These are phyloP conservation scores for Penaeus japonicus DNA, from an alignment of 1,140 invertebrate species.

Conservation along the genomic window DNA sequence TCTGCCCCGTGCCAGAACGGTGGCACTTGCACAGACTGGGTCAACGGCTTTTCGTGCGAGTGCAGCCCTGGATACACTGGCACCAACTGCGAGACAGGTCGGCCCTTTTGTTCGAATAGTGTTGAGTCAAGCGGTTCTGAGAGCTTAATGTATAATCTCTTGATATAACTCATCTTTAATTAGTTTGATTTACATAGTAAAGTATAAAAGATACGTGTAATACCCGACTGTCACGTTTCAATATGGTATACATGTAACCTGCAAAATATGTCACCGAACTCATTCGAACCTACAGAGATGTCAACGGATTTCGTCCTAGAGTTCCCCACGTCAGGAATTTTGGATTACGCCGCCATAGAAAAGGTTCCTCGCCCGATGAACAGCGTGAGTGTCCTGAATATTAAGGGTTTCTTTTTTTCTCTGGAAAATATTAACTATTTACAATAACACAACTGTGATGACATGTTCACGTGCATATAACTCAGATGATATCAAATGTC, in stretches of 20 bases:
- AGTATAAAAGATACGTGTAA: no score
- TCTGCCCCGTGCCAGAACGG: conserved; percentile 89
- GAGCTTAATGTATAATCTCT: background rate
- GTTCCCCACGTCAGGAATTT: conserved; percentile 68
- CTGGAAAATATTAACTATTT: no score
- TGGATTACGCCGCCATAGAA: conserved; percentile 68
- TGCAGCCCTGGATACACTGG: conserved; percentile 86
- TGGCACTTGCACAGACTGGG: conserved; percentile 76
- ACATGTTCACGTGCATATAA: no score
- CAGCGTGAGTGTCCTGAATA: conserved; percentile 17
- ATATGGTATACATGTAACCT: background rate
- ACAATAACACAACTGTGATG: background rate
- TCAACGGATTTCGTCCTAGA: conserved; percentile 68
- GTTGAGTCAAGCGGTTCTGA: conserved; percentile 47
- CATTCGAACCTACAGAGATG: conserved; percentile 62
- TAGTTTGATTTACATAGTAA: no score
- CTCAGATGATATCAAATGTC: background rate
- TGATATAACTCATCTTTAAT: background rate
- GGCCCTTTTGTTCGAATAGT: conserved; percentile 76
- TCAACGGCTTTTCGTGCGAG: conserved; percentile 84
- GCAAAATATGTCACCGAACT: background rate
- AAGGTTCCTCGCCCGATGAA: conserved; percentile 60
- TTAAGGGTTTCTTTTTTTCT: background rate
- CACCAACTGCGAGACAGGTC: conserved; percentile 74
- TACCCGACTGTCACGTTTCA: no score